Conservation (phyloP, 37 sponge, comb jelly and placozoan genomes). For the Spongilla lacustris region DNA sequence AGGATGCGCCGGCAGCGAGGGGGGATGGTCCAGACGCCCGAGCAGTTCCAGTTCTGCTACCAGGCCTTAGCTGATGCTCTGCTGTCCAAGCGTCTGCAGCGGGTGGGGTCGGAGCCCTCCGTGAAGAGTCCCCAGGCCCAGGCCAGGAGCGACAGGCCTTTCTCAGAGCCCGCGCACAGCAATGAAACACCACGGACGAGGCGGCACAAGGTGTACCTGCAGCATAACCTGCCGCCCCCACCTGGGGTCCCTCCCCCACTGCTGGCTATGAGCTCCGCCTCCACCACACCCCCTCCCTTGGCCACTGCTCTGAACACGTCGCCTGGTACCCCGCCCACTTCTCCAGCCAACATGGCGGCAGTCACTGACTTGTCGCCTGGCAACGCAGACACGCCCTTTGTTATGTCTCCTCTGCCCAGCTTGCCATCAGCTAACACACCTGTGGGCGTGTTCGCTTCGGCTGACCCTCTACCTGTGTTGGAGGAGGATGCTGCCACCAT, state of each 20-base stretch:
- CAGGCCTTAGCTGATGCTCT: constrained; percentile 57
- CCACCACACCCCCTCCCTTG: neutral
- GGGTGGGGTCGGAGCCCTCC: neutral
- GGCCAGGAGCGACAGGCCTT: constrained; percentile 6
- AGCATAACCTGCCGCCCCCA: constrained; percentile 36
- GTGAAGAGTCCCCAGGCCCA: neutral
- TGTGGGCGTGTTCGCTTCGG: too few relatives aligned
- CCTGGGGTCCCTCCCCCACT: constrained; percentile 26
- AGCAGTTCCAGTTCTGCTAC: constrained; percentile 67
- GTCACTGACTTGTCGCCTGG: too few relatives aligned
- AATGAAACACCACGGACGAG: constrained; percentile 8
- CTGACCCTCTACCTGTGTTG: too few relatives aligned
- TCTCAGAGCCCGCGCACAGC: constrained; percentile 16
- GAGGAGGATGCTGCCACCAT: too few relatives aligned
- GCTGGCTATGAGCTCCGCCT: neutral
- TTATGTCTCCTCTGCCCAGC: too few relatives aligned
- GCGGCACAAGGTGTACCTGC: constrained; percentile 3
- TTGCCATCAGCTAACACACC: too few relatives aligned
- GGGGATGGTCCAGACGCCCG: constrained; percentile 56
- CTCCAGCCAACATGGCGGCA: neutral
- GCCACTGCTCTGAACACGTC: constrained; percentile 25
- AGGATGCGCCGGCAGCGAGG: constrained; percentile 54
- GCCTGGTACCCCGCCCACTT: neutral
- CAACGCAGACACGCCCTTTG: too few relatives aligned
- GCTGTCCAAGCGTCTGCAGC: neutral